phyloP scores from a whole-genome alignment of 35 echinoderm and acorn worm species.

The Apostichopus californicus region DNA sequence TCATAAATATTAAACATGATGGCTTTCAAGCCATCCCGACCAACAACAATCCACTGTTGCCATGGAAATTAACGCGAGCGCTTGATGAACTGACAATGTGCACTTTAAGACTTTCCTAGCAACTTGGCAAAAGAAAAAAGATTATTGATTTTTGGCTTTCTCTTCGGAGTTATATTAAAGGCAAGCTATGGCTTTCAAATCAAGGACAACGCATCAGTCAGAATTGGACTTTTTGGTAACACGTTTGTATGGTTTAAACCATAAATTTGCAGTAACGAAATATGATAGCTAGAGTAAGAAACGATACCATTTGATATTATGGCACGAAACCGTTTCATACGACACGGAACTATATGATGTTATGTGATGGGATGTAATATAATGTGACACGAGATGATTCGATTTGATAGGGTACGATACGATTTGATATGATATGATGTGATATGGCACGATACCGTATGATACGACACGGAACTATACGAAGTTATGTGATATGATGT shows the following conservation, averaged over 20 bases:
- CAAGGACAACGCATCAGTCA: neutral
- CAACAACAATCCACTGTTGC: neutral
- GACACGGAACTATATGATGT: neutral
- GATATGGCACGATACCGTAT: too few species aligned
- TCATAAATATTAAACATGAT: too few species aligned
- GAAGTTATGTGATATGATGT: too few species aligned
- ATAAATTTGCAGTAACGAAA: neutral
- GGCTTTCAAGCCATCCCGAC: too few species aligned
- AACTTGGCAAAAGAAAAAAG: neutral
- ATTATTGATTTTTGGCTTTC: neutral
- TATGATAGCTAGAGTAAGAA: neutral
- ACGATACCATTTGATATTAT: too few species aligned
- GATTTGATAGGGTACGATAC: too few species aligned
- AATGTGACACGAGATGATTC: too few species aligned
- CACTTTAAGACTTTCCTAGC: neutral
- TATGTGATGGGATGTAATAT: neutral
- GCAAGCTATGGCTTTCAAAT: neutral
- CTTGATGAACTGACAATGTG: neutral
- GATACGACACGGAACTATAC: too few species aligned
- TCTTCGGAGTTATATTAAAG: neutral
- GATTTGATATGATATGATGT: too few species aligned
- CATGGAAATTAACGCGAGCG: neutral
- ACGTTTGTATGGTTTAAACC: neutral
- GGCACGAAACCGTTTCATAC: neutral
- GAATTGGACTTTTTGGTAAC: neutral